These are phyloP conservation scores for Telmatherina bonti DNA, from an alignment of 2,797 vertebrate genomes.

Conservation along the genomic window DNA sequence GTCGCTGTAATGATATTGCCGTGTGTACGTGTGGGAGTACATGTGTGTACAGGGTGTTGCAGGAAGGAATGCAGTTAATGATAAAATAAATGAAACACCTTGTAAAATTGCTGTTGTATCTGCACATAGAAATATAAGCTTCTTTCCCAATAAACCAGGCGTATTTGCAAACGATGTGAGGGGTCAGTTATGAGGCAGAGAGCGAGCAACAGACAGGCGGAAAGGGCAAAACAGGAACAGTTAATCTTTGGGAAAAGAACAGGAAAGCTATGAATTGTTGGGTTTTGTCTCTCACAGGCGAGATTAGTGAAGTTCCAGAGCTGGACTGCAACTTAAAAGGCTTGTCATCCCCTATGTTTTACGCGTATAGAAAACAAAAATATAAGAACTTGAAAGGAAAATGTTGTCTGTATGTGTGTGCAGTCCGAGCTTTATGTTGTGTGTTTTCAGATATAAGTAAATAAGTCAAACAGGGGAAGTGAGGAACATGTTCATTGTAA, in stretches of 20 bases:
- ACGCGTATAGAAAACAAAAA: background rate
- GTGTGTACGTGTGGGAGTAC: slow-evolving; percentile 9
- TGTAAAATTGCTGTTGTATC: background rate
- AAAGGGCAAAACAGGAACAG: slow-evolving; percentile 70
- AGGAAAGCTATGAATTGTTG: slow-evolving; percentile 63
- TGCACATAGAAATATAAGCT: background rate
- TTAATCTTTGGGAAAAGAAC: slow-evolving; percentile 67
- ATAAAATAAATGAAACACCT: slow-evolving; percentile 15
- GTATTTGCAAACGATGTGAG: slow-evolving; percentile 21
- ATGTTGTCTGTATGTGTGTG: background rate
- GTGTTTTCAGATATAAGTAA: background rate
- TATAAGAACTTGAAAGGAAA: background rate
- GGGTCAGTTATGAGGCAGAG: slow-evolving; percentile 36
- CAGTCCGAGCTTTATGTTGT: background rate
- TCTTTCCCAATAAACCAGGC: background rate
- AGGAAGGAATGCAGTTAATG: slow-evolving; percentile 9
- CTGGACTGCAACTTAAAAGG: slow-evolving; percentile 12
- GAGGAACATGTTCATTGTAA: background rate
- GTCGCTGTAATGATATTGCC: slow-evolving; percentile 47
- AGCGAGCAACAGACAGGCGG: slow-evolving; percentile 19
- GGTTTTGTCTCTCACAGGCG: slow-evolving; percentile 54
- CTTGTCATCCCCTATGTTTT: slow-evolving; percentile 8
- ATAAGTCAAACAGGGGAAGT: background rate
- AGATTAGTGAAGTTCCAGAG: slow-evolving; percentile 27
- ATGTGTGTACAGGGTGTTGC: background rate